Base-by-base conservation (phyloP, 2,797 vertebrate genomes). In the Coilia nasus region DNA sequence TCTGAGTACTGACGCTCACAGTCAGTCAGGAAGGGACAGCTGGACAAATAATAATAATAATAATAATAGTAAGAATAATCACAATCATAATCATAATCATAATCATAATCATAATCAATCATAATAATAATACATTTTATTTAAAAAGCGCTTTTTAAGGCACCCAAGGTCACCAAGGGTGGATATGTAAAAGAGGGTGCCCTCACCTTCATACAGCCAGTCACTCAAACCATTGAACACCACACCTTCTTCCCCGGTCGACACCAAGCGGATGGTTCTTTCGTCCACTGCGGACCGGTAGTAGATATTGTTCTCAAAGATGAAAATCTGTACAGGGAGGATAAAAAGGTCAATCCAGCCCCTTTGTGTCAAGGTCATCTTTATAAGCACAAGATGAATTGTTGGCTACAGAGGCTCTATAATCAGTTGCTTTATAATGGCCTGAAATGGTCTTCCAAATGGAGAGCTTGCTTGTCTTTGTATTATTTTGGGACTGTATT, bases 221-320 rank as follows among this genome's bases (percentile, higher is more conserved):
- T 99, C 98, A 9, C 97, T 95, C 64, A 99, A 96, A 80, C 98
- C 98, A 2, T 99, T 99, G 92, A 97, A 98, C 91, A 99, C 91
- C 82, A 97, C 96, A n/a, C 96, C 96, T 86, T 98, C 97, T 92
- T 97, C 97, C 50, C 98, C 98, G 0, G 96, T 97, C 56, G 98
- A 97, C 60, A 99, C 97, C 93, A 99, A 95, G 19, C 98, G 98
- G 91, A 99, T 97, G 0, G 97, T 94, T 89, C 97, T 95, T 88
- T 96, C 97, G 80, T 96, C 96, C 21, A 98, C 95, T 0, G 96
- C 97, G 0, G 97, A 91, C 86, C 97, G 96, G 95, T 99, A 99
- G 95, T 98, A 99, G 93, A 99, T 99, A 93, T 99, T 99, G 94
- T 99, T 99, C 93, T 99, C 98, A 90, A 99, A 99, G 92, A 99